Conservation (phyloP, 35 echinoderm and acorn worm genomes). For the Patiria miniata region DNA sequence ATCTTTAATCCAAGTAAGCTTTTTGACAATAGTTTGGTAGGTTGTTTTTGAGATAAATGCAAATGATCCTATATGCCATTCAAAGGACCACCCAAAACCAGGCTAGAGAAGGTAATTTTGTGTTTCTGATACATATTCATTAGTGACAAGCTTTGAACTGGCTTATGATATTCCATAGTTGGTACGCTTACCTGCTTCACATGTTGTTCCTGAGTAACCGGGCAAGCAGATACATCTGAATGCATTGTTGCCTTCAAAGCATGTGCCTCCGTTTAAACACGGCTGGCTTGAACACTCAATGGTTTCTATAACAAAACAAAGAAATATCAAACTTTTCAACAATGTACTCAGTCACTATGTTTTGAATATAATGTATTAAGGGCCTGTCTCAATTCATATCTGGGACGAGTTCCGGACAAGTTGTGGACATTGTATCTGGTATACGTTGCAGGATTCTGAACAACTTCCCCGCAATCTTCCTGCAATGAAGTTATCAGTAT, state of each 20-base stretch:
- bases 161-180: neutral
- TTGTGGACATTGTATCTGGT: too few relatives aligned
- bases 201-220: conserved; percentile 39
- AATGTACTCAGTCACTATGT: too few relatives aligned
- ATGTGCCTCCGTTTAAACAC: conserved; percentile 42
- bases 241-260: conserved; percentile 44
- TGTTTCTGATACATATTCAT: too few relatives aligned
- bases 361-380: neutral
- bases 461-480: too few relatives aligned
- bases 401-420: too few relatives aligned
- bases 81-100: neutral
- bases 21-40: too few relatives aligned
- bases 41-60: too few relatives aligned
- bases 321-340: neutral
- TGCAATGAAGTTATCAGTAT: too few relatives aligned
- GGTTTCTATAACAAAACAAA: neutral
- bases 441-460: too few relatives aligned
- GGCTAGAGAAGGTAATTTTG: neutral
- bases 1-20: too few relatives aligned
- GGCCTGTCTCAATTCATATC: neutral
- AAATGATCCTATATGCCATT: neutral
- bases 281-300: conserved; percentile 61
- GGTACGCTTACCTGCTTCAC: conserved; percentile 41
- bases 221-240: conserved; percentile 45
- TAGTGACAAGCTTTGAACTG: neutral